Conservation (phyloP, 2,113 vertebrate species). For the Osmerus eperlanus region DNA sequence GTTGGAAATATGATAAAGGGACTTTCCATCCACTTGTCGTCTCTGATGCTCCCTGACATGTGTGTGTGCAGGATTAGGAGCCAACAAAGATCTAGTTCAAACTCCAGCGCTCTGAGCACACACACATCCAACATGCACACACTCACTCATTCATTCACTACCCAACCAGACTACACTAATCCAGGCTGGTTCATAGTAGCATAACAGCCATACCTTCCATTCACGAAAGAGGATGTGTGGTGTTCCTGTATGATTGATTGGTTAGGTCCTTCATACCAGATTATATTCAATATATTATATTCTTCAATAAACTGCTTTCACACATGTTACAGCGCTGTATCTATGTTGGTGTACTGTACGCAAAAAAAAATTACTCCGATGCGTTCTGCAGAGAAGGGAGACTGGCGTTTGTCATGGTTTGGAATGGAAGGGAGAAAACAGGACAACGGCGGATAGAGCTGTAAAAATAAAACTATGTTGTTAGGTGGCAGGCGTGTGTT, state of each 20-base stretch:
- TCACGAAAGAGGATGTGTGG: conserved; percentile 4
- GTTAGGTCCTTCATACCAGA: neutral
- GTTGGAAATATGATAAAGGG: neutral
- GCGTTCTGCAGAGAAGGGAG: too few relatives aligned
- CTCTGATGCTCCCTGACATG: conserved; percentile 13
- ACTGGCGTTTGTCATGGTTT: too few relatives aligned
- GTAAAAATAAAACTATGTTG: too few relatives aligned
- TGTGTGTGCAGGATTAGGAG: conserved; percentile 11
- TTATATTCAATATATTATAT: neutral
- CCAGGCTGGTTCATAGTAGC: neutral
- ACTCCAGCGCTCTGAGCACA: neutral
- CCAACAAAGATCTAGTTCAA: conserved; percentile 12
- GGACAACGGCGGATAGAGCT: too few relatives aligned
- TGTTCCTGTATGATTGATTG: conserved; percentile 4
- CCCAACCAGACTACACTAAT: conserved; percentile 14
- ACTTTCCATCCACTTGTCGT: neutral
- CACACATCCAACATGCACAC: conserved; percentile 1
- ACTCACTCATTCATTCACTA: conserved; percentile 2
- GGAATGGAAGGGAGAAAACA: too few relatives aligned
- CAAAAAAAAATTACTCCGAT: too few relatives aligned
- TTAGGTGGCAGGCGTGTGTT: too few relatives aligned
- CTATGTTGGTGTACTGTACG: too few relatives aligned
- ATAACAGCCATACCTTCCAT: conserved; percentile 11
- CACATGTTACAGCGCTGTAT: too few relatives aligned
- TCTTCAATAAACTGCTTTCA: too few relatives aligned